Evolutionary conservation across 2,888 invertebrate species (phyloP), one percentile per base, ranked within the genome.

Genomic region (Neoitamus cyanurus): DNA sequence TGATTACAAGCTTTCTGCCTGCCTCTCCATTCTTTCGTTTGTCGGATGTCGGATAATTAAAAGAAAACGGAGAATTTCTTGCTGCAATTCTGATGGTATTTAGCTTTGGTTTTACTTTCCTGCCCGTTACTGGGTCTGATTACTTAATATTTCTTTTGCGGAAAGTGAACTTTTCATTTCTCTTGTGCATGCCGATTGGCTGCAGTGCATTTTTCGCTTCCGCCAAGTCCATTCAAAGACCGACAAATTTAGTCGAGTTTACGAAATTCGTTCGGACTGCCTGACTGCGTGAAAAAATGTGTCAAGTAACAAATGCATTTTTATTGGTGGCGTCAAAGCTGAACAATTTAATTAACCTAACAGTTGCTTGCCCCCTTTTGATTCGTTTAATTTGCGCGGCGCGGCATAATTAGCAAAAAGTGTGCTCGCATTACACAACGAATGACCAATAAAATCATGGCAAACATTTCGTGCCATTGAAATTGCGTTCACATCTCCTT

Each of bases 21-120:
- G 25, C 20, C 25, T 58, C 48, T 48, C 58, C 20, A 58, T 58
- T 58, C 58, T 58, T 58, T 58, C 58, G 58, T 58, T 58, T 20
- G 25, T 58, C 58, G 58, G 25, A 20, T 20, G 25, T 58, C 58
- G 58, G 25, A 20, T 58, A 58, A 58, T 58, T 58, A 58, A 58
- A 58, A 58, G 58, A 58, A 58, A 58, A 58, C 58, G 58, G 58
- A 58, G 58, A 58, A 58, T 58, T 58, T 58, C 58, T 25, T 58
- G 58, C 3, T 58, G 58, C 58, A 58, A 25, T 58, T 58, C 58
- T 58, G 58, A 58, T 20, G 58, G 58, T 58, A 58, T 58, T 58
- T 58, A 58, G 25, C 58, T 15, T 58, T 58, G 58, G 25, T 58
- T 58, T 58, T 58, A 58, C 58, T 58, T 58, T 58, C 58, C 58